Evolutionary conservation across 1,140 invertebrate species (phyloP), one percentile per base, ranked within the genome.

Genomic region (Bombus affinis): DNA sequence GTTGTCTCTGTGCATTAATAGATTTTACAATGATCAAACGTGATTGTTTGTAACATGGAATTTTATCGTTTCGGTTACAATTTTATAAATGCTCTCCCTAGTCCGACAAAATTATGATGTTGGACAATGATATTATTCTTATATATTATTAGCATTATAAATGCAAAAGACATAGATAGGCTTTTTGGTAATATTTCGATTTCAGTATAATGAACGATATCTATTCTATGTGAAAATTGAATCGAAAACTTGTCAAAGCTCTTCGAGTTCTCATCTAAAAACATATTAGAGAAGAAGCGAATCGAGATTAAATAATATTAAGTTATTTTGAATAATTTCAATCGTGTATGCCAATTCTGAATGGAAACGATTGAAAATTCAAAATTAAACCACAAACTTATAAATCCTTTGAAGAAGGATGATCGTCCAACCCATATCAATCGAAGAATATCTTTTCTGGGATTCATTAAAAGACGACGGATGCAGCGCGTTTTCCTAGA

Each of bases 401-500:
- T 68, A 22, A 68, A 68, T 68, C 22, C 3, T 22, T 35, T 3
- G 18, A 12, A 10, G 32, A 25, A 3, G 22, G 3, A 59, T 25
- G 74, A 39, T n/a, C 25, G 15, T 76, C 25, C n/a, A 13, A 13
- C 10, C 28, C 13, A 22, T 57, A 9, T 42, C 53, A 57, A 74
- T 71, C 66, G 44, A 59, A 10, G 37, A 35, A 39, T 42, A 85
- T 73, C 74, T 78, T 88, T 88, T 66, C 28, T 44, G n/a, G 82
- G 87, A 78, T 73, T 89, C 83, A 86, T 91, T 91, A 92, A 89
- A 91, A 85, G 77, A 84, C 85, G 78, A 84, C 77, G 81, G 85
- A 81, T 84, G 85, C 77, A 81, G 4, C 85, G 86, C 91, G 90
- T 90, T 92, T 82, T 90, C 78, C 42, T 81, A 89, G 89, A 91